phyloP scores from a whole-genome alignment of 1,140 invertebrate genomes.

The Capitella teleta region DNA sequence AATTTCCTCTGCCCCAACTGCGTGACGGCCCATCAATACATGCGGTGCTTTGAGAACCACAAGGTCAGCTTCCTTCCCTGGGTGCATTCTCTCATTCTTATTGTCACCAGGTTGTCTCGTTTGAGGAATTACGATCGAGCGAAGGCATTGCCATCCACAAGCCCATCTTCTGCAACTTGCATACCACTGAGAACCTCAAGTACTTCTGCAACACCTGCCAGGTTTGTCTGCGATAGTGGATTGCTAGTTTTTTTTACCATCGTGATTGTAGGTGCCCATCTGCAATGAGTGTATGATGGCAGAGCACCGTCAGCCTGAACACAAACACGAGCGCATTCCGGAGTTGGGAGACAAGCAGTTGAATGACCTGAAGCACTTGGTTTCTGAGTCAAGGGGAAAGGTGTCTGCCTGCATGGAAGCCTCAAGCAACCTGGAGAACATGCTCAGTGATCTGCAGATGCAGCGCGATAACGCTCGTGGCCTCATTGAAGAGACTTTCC shows the following conservation, averaged over 20 bases:
- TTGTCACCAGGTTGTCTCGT: conserved; percentile 58
- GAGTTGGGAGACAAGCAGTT: conserved; percentile 63
- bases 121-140: conserved; percentile 71
- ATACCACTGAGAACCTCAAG: conserved; percentile 64
- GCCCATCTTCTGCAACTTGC: conserved; percentile 64
- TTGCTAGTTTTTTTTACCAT: background rate
- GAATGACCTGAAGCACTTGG: conserved; percentile 60
- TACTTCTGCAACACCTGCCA: conserved; percentile 73
- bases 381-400: conserved; percentile 56
- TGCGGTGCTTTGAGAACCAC: conserved; percentile 88
- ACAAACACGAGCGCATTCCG: conserved; percentile 62
- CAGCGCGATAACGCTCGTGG: conserved; percentile 75
- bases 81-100: too few relatives aligned
- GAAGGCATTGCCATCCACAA: conserved; percentile 52
- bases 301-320: conserved; percentile 65
- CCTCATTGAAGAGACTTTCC: conserved; percentile 71
- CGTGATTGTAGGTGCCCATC: conserved; percentile 44
- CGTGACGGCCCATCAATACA: conserved; percentile 79
- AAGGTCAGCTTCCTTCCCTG: too few relatives aligned
- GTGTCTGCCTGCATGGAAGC: conserved; percentile 63
- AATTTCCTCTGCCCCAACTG: conserved; percentile 86
- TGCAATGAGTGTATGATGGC: conserved; percentile 69
- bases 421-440: conserved; percentile 58
- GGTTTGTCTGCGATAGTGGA: conserved; percentile 43
- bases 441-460: conserved; percentile 69